phyloP scores from a whole-genome alignment of 2,113 vertebrate genomes.

The Butastur rufipennis region DNA sequence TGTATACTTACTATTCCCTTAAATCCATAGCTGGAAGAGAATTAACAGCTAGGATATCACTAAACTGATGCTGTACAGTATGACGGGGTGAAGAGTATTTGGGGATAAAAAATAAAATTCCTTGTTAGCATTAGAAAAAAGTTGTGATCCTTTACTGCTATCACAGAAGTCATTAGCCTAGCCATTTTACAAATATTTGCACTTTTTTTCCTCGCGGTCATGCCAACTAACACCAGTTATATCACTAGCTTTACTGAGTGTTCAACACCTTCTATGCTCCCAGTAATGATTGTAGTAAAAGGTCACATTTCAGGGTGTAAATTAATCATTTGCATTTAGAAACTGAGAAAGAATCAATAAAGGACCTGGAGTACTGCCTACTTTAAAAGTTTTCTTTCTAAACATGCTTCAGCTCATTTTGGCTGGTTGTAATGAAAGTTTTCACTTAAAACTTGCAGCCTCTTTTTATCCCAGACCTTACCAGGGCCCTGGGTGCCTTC shows the following conservation, averaged over 20 bases:
- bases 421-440: background rate
- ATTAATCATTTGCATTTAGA: conserved; percentile 9
- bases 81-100: background rate
- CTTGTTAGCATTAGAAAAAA: background rate
- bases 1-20: background rate
- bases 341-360: conserved; percentile 6
- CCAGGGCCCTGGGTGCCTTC: background rate
- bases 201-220: background rate
- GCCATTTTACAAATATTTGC: background rate
- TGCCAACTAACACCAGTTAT: background rate
- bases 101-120: background rate
- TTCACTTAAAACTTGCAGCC: background rate
- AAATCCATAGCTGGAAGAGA: background rate
- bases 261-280: background rate
- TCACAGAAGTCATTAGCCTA: background rate
- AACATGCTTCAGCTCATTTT: background rate
- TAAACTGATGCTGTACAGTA: background rate
- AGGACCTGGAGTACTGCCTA: background rate
- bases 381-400: background rate
- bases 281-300: background rate
- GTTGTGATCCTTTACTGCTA: background rate
- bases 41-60: background rate
- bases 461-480: background rate
- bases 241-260: background rate
- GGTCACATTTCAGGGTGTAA: background rate